Base-by-base conservation (phyloP, 1,140 invertebrate species). In the Cydia splendana region DNA sequence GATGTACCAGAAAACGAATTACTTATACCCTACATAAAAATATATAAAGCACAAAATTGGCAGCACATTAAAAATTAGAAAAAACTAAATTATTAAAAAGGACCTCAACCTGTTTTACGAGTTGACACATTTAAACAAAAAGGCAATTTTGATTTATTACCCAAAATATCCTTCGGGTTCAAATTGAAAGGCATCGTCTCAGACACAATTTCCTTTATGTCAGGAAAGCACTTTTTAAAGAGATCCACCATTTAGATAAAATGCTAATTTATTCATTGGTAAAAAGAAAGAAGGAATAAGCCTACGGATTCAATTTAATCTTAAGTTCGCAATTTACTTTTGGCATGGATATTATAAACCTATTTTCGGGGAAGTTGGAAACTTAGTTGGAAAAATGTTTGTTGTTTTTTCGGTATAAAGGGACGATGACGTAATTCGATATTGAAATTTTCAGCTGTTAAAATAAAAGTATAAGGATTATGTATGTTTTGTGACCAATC, bases 251-350 rank as follows among this genome's bases (percentile, higher is more conserved):
- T 89, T 90, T 85, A 88, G 89, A 91, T 91, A 89, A 88, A 90
- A 90, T 90, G 89, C 87, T 87, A 91, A 91, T 91, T 90, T 90
- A 90, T 91, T 91, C 88, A 91, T 91, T 91, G 89, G 82, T 84
- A 82, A 85, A 85, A 86, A 86, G 84, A 87, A 84, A 76, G 81
- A 81, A 82, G 76, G 79, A 82, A 84, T 86, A 84, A 88, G 85
- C 87, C 85, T 85, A 85, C 84, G 84, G 78, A 87, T 88, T 86
- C 82, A 88, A 89, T 90, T 91, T 87, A 87, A 90, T 88, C 83
- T 86, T 82, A 81, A 82, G 73, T 78, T 82, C 65, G 83, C 85
- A 88, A 87, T 87, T 89, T 88, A 85, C 84, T 88, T 90, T 88
- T 87, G 83, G 86, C 87, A 81, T 84, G 78, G 83, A 83, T 28